These are phyloP conservation scores for Gymnocephalus cernua DNA, from an alignment of 2,113 vertebrate species.

Conservation along the genomic window DNA sequence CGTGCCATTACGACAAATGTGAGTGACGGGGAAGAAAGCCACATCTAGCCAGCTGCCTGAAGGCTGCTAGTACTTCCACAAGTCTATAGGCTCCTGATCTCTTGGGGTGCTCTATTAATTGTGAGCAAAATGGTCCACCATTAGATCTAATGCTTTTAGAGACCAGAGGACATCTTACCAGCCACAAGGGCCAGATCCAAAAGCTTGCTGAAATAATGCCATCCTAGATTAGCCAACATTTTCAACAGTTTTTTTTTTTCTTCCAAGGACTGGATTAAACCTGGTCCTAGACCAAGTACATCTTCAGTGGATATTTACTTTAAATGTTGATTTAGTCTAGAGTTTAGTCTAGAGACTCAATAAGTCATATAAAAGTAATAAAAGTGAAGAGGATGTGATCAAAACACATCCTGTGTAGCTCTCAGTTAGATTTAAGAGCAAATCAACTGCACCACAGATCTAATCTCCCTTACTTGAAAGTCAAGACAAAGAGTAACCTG, in stretches of 20 bases:
- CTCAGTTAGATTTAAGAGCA: constrained; percentile 44
- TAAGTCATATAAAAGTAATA: constrained; percentile 14
- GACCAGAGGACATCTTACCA: constrained; percentile 67
- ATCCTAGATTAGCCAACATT: constrained; percentile 36
- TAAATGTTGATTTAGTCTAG: background rate
- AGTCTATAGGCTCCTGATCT: constrained; percentile 81
- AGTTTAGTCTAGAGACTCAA: too few relatives aligned
- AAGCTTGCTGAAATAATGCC: constrained; percentile 59
- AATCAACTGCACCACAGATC: constrained; percentile 87
- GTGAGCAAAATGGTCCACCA: constrained; percentile 82
- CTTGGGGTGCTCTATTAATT: constrained; percentile 83
- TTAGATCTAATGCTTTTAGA: constrained; percentile 79
- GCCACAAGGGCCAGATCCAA: constrained; percentile 62
- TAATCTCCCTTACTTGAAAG: constrained; percentile 90
- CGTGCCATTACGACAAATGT: constrained; percentile 83
- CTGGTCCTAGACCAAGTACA: background rate
- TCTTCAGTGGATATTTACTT: background rate
- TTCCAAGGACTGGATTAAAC: background rate
- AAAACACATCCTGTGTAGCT: constrained; percentile 30
- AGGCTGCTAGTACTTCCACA: constrained; percentile 81
- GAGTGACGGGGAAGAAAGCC: constrained; percentile 85
- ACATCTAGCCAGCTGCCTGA: constrained; percentile 80
- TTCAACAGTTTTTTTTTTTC: constrained; percentile 1
- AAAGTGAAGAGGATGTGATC: constrained; percentile 25
- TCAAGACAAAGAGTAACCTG: constrained; percentile 81